Conservation (phyloP, 2,797 vertebrate species). For the Gadopsis marmoratus region DNA sequence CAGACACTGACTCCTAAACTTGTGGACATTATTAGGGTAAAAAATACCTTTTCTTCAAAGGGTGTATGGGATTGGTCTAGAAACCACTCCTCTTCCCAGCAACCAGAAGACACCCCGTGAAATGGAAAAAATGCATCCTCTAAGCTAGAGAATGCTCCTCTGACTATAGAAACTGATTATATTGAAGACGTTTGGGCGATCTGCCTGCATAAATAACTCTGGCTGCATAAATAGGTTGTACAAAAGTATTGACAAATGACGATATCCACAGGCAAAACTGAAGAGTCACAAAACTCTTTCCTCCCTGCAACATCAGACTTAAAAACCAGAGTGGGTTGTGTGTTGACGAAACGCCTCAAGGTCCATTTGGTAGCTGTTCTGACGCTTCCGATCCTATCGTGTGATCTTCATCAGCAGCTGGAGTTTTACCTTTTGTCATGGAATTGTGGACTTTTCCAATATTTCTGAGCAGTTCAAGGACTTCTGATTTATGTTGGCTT, state of each 20-base stretch:
- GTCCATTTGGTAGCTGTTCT: no score
- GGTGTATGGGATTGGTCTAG: neutral
- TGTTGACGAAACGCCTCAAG: no score
- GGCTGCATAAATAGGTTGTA: neutral
- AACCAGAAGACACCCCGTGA: neutral
- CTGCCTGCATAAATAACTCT: neutral
- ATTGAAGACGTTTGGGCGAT: neutral
- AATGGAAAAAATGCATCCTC: neutral
- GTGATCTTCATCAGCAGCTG: no score
- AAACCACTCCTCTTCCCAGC: neutral
- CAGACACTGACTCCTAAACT: conserved; percentile 20
- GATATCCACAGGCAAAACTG: neutral
- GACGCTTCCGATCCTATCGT: no score
- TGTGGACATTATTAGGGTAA: conserved; percentile 19
- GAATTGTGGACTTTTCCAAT: neutral
- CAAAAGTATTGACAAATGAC: neutral
- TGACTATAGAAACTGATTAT: neutral
- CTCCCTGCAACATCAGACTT: neutral
- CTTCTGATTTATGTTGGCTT: no score
- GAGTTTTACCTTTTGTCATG: neutral
- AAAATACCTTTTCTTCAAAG: neutral
- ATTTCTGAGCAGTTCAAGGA: no score
- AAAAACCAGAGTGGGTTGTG: neutral
- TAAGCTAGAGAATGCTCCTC: neutral
- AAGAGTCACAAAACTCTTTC: neutral